phyloP scores from a whole-genome alignment of 2,797 vertebrate genomes.

The Hoplostethus mediterraneus region DNA sequence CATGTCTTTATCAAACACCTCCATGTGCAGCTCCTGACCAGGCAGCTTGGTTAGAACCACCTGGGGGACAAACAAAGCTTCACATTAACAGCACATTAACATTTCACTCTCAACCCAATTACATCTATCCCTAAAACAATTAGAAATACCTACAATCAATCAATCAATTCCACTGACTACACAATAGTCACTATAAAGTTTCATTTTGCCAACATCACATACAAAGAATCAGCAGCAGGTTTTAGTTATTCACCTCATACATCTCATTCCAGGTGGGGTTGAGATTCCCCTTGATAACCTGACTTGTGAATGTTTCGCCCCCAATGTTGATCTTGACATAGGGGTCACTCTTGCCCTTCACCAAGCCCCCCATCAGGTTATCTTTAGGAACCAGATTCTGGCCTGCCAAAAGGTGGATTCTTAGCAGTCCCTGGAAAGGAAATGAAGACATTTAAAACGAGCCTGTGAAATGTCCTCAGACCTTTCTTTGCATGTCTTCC shows the following conservation, averaged over 20 bases:
- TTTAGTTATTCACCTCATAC: constrained; percentile 87
- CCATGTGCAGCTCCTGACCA: constrained; percentile 91
- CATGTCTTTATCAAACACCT: constrained; percentile 93
- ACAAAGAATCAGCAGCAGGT: too few relatives aligned
- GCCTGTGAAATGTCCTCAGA: neutral
- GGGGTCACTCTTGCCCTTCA: constrained; percentile 94
- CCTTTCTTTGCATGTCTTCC: neutral
- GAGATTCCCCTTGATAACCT: constrained; percentile 87
- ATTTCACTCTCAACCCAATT: neutral
- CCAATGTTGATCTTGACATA: constrained; percentile 88
- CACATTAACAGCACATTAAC: too few relatives aligned
- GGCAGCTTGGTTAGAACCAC: constrained; percentile 89
- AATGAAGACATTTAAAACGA: neutral
- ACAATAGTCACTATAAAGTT: neutral
- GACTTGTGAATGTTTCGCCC: constrained; percentile 87
- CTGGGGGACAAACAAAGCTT: constrained; percentile 70
- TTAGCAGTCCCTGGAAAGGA: constrained; percentile 86
- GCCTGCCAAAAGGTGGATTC: constrained; percentile 90
- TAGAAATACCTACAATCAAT: neutral
- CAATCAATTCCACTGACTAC: neutral
- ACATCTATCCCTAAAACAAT: neutral
- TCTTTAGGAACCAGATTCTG: constrained; percentile 93
- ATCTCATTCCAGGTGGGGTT: constrained; percentile 93
- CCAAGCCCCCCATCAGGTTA: constrained; percentile 89
- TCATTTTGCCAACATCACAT: neutral